Evolutionary conservation across 2,113 vertebrate species (phyloP).

Genomic region (Abramis brama): DNA sequence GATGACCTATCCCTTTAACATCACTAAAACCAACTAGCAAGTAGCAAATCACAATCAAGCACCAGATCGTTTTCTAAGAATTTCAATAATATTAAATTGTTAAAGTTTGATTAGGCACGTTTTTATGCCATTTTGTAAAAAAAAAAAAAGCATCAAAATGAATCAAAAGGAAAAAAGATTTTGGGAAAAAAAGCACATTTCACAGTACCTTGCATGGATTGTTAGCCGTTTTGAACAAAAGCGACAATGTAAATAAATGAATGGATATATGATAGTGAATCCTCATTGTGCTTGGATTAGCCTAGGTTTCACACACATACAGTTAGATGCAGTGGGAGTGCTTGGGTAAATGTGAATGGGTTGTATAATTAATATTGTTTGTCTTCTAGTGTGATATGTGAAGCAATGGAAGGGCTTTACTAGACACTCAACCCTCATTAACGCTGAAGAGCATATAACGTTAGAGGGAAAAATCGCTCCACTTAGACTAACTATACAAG

Average conservation of each 20-base stretch:
- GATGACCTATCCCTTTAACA: not conserved
- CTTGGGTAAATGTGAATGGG: slow-evolving; percentile 18
- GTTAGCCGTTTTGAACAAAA: not conserved
- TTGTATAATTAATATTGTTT: slow-evolving; percentile 50
- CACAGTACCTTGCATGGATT: not conserved
- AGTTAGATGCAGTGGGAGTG: slow-evolving; percentile 27
- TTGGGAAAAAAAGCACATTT: not conserved
- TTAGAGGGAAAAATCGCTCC: not conserved
- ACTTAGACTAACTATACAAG: slow-evolving; percentile 9
- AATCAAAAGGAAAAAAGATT: not conserved
- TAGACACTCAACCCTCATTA: slow-evolving; percentile 43
- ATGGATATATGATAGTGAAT: not conserved
- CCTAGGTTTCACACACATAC: slow-evolving; percentile 7
- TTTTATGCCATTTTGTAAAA: not conserved
- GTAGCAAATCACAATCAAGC: not conserved
- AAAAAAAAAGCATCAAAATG: not conserved
- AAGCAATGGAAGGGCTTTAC: slow-evolving; percentile 33
- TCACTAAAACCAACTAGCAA: not conserved
- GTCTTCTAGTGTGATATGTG: slow-evolving; percentile 36
- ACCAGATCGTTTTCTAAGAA: not conserved
- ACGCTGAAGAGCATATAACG: slow-evolving; percentile 17
- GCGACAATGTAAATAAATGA: not conserved
- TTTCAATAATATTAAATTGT: not conserved
- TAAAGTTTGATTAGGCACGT: not conserved
- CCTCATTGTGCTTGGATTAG: slow-evolving; percentile 2